These are phyloP conservation scores for Chymomyza costata DNA, from an alignment of 1,140 invertebrate species.

Conservation along the genomic window DNA sequence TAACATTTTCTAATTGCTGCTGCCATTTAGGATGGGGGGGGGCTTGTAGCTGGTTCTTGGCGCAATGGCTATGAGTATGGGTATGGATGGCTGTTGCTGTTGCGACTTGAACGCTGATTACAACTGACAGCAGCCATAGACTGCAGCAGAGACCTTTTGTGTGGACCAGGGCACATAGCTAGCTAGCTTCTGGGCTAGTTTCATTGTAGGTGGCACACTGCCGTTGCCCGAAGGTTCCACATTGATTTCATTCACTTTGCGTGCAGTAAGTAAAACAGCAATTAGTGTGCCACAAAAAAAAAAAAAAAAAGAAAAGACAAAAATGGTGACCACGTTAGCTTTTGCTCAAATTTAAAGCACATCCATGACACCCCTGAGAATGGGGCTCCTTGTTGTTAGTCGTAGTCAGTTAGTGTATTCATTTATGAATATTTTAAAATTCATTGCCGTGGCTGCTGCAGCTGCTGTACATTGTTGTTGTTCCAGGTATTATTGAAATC, in stretches of 20 bases:
- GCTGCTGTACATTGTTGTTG: slow-evolving; percentile 10
- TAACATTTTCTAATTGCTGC: slow-evolving; percentile 69
- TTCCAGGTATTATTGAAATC: slow-evolving; percentile 60
- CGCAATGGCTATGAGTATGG: background rate
- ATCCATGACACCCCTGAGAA: no score
- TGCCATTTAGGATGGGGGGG: slow-evolving; percentile 13
- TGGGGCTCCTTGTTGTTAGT: no score
- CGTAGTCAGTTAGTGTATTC: no score
- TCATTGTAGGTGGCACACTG: slow-evolving; percentile 29
- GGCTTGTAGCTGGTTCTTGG: no score
- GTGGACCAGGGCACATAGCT: no score
- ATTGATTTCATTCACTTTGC: slow-evolving; percentile 50
- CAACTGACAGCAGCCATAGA: slow-evolving; percentile 56
- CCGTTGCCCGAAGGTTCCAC: slow-evolving; percentile 20
- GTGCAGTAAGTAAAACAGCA: slow-evolving; percentile 37
- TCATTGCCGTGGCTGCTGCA: slow-evolving; percentile 39
- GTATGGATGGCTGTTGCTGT: background rate
- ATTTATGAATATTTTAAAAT: slow-evolving; percentile 70
- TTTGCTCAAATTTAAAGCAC: no score
- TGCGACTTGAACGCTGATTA: slow-evolving; percentile 61
- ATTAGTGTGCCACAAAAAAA: slow-evolving; percentile 58
- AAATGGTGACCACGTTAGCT: no score
- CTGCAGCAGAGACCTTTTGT: slow-evolving; percentile 17
- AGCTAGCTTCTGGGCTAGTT: background rate
- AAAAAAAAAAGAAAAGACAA: no score